These are phyloP conservation scores for Neuroscelio doddi DNA, from an alignment of 2,888 invertebrate genomes.

Conservation along the genomic window DNA sequence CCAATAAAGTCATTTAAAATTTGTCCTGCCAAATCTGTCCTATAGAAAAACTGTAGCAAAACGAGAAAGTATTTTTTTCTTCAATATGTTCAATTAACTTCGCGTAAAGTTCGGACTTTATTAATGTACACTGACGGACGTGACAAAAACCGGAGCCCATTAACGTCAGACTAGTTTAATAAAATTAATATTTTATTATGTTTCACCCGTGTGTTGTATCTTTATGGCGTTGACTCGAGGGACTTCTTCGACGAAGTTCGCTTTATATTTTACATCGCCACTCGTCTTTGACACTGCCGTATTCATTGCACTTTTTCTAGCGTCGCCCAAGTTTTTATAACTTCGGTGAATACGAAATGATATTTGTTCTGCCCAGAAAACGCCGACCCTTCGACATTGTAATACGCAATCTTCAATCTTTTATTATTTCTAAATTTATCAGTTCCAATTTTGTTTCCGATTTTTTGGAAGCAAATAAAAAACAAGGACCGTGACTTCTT, in stretches of 20 bases:
- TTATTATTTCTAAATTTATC: no score
- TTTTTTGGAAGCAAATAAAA: no score
- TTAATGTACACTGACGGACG: not conserved
- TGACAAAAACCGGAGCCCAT: constrained; percentile 25
- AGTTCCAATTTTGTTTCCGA: no score
- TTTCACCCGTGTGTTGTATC: constrained; percentile 7
- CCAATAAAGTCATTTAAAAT: no score
- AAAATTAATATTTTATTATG: constrained; percentile 17
- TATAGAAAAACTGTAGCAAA: no score
- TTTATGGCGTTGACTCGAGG: not conserved
- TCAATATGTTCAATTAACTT: constrained; percentile 21
- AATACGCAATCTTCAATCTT: no score
- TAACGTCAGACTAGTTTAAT: constrained; percentile 9
- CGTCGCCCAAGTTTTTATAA: not conserved
- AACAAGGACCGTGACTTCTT: not conserved
- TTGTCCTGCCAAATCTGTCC: no score
- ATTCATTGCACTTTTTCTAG: not conserved
- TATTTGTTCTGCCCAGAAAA: no score
- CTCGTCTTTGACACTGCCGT: not conserved
- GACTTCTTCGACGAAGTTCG: not conserved
- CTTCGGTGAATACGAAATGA: not conserved
- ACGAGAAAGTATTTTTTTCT: constrained; percentile 16
- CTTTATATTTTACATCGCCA: not conserved
- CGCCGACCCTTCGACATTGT: no score
- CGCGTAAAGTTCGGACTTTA: constrained; percentile 16